A percentile compares a stretch with the other conserved stretches of the same genome.
phyloP scores from a whole-genome alignment of 2,113 vertebrate genomes.

The Cyprinodon brontotheroides region DNA sequence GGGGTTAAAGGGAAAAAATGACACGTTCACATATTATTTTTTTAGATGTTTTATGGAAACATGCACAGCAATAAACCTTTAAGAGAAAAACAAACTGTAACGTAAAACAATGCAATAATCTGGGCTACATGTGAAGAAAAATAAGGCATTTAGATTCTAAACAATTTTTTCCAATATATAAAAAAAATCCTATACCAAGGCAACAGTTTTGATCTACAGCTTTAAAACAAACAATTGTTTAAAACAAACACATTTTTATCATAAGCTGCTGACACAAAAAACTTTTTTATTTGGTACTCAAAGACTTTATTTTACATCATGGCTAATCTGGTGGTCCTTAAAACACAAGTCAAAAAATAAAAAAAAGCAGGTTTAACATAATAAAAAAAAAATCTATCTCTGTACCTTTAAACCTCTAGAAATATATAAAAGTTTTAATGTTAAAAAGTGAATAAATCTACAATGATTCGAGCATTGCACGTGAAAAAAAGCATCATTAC shows the following conservation, averaged over 20 bases:
- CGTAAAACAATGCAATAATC: not conserved
- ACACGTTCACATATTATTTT: not conserved
- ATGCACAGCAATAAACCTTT: not conserved
- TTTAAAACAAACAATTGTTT: not conserved
- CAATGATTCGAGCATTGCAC: not conserved
- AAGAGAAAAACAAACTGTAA: slow-evolving; percentile 16
- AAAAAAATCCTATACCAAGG: not conserved
- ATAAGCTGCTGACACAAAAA: not conserved
- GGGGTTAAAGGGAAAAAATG: slow-evolving; percentile 44
- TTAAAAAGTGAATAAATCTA: not conserved
- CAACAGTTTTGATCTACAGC: not conserved
- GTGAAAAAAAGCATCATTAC: not conserved
- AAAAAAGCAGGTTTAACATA: not conserved
- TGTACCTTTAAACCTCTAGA: not conserved
- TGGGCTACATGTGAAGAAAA: not conserved
- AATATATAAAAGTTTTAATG: not conserved
- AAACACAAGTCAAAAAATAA: not conserved
- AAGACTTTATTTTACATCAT: not conserved
- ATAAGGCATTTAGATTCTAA: not conserved
- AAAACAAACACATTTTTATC: not conserved
- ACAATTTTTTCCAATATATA: not conserved
- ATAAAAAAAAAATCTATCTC: not conserved
- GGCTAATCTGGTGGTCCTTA: not conserved
- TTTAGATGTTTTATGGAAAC: slow-evolving; percentile 29
- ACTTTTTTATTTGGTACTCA: too few species aligned